Conservation (phyloP, 2,113 vertebrate genomes). For the Colius striatus region DNA sequence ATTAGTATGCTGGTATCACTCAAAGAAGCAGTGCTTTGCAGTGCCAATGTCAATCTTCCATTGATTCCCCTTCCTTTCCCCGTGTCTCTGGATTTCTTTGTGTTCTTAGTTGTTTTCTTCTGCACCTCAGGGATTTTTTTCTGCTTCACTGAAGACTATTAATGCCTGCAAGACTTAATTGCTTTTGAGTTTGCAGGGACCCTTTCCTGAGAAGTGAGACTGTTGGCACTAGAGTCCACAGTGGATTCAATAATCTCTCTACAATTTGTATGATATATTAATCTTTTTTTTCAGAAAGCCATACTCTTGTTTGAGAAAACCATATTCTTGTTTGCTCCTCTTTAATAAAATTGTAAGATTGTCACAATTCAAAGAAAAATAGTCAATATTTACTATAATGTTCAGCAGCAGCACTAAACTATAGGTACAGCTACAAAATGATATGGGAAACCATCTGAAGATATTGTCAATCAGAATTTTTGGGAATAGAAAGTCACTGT, state of each 20-base stretch:
- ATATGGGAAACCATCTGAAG: conserved; percentile 25
- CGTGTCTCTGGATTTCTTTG: background rate
- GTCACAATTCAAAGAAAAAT: conserved; percentile 45
- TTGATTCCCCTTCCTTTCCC: background rate
- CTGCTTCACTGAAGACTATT: background rate
- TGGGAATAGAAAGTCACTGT: conserved; percentile 46
- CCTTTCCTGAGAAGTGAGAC: background rate
- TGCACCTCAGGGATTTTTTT: background rate
- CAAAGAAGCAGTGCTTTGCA: background rate
- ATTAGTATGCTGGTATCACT: background rate
- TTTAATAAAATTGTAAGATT: conserved; percentile 55
- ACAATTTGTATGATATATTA: background rate
- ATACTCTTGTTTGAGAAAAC: too few relatives aligned
- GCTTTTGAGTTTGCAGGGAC: background rate
- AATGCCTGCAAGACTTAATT: background rate
- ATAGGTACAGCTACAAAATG: conserved; percentile 7
- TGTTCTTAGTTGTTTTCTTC: background rate
- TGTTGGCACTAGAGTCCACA: background rate
- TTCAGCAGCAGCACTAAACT: conserved; percentile 40
- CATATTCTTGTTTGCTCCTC: conserved; percentile 3
- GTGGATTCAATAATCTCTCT: background rate
- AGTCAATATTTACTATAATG: conserved; percentile 41
- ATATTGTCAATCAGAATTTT: conserved; percentile 29
- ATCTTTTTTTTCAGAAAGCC: conserved; percentile 13
- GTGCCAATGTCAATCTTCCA: background rate